Base-by-base conservation (phyloP, 2,113 vertebrate species). In the Panthera leo region DNA sequence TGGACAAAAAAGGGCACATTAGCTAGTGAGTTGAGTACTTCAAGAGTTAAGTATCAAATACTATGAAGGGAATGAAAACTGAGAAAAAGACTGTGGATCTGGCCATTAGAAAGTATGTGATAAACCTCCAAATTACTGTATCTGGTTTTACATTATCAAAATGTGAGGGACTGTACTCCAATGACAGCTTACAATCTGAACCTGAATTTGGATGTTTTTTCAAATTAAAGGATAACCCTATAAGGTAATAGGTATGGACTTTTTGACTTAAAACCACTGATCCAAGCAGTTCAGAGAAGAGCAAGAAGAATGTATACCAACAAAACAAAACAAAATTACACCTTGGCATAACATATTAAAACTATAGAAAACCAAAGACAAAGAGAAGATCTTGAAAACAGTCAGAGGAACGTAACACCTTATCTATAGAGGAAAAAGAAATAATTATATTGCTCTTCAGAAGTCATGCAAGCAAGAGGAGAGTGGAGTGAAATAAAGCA, bases 201-300 rank as follows among this genome's bases (percentile, higher is more conserved):
- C 55, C 34, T n/a, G 84, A 73, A 42, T 36, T 36, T 83, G 86
- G 93, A 75, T 48, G 42, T 31, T 78, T 94, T 94, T 95, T 79
- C 42, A 45, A 65, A 79, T 75, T 27, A 89, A 94, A 85, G 39
- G 3, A 31, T 76, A 78, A 5, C 4, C 34, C 8, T 87, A 42
- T 34, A n/a, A 31, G 42, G 42, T 36, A 18, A 3, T 70, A 55
- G 31, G 2, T 70, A 10, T 68, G 63, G 31, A 39, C n/a, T 51
- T 92, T 91, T 79, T 58, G 23, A 10, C 4, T 63, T 45, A 45
- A 83, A 83, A 78, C 25, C 29, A 87, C 53, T 25, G 31, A 83
- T 73, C 19, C 16, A 73, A 78, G 53, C 84, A 85, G 45, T 79
- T 84, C 39, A 25, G 12, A 53, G 36, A 61, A 70, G 2, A 80